These are phyloP conservation scores for Saccostrea cuccullata DNA, from an alignment of 1,140 invertebrate genomes.

Conservation along the genomic window DNA sequence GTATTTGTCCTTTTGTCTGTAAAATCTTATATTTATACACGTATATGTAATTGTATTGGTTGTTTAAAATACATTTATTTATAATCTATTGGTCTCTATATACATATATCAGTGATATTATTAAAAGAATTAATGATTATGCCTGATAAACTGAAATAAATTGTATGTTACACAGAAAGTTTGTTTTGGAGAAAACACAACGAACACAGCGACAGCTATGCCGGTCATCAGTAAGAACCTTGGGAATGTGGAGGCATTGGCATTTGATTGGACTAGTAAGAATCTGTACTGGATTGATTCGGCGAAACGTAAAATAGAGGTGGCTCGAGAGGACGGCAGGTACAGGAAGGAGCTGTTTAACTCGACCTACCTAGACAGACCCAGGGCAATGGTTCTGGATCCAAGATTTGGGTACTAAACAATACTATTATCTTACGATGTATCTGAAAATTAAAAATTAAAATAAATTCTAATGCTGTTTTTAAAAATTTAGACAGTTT, in stretches of 20 bases:
- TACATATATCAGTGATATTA: background rate
- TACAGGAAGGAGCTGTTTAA: conserved; percentile 69
- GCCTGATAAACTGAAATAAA: background rate
- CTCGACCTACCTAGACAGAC: conserved; percentile 58
- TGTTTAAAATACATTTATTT: background rate
- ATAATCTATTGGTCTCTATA: background rate
- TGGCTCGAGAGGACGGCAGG: conserved; percentile 86
- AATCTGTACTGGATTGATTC: conserved; percentile 75
- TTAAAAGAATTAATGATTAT: no score
- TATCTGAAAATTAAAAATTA: background rate
- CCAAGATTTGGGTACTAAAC: conserved; percentile 71
- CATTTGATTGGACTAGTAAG: conserved; percentile 70
- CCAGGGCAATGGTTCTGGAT: conserved; percentile 66
- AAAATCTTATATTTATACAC: background rate
- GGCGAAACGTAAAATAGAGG: conserved; percentile 82
- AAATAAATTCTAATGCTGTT: no score
- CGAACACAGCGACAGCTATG: background rate
- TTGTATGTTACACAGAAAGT: background rate
- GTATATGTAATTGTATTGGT: background rate
- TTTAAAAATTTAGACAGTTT: no score
- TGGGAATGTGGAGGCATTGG: conserved; percentile 63
- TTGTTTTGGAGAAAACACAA: conserved; percentile 11
- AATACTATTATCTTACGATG: background rate
- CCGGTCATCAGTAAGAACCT: conserved; percentile 72
- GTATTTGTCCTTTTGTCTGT: background rate